These are phyloP conservation scores for Rhagonycha fulva DNA, from an alignment of 2,888 invertebrate species.

Conservation along the genomic window DNA sequence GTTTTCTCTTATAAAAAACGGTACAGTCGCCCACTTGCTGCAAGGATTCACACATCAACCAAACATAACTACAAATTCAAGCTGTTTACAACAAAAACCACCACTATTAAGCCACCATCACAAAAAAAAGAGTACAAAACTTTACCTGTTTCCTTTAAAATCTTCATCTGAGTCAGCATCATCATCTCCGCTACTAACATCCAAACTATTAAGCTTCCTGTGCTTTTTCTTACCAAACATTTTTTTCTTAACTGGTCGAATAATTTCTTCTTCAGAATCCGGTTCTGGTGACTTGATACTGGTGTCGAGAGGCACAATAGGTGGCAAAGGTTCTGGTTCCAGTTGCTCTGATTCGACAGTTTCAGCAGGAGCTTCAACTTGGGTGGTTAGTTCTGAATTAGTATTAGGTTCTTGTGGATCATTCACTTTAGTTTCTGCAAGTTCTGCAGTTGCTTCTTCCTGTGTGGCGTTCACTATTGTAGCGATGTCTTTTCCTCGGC, in stretches of 20 bases:
- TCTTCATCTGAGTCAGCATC: slow-evolving; percentile 88
- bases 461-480: slow-evolving; percentile 82
- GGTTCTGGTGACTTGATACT: slow-evolving; percentile 31
- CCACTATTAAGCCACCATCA: neutral
- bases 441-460: slow-evolving; percentile 51
- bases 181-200: slow-evolving; percentile 73
- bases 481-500: slow-evolving; percentile 90
- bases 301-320: slow-evolving; percentile 32
- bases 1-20: too few relatives aligned
- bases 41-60: neutral
- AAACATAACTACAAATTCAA: slow-evolving; percentile 8
- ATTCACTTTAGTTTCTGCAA: slow-evolving; percentile 23
- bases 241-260: slow-evolving; percentile 43
- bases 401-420: neutral
- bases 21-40: neutral
- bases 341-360: neutral
- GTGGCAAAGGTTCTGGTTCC: slow-evolving; percentile 26
- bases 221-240: slow-evolving; percentile 63
- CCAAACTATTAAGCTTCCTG: slow-evolving; percentile 78
- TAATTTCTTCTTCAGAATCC: slow-evolving; percentile 52
- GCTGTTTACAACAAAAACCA: slow-evolving; percentile 31
- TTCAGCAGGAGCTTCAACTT: slow-evolving; percentile 25
- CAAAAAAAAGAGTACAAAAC: neutral
- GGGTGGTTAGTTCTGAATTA: slow-evolving; percentile 13
- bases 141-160: slow-evolving; percentile 81